Conservation (phyloP, 2,888 invertebrate genomes). For the Metacarcinus magister region DNA sequence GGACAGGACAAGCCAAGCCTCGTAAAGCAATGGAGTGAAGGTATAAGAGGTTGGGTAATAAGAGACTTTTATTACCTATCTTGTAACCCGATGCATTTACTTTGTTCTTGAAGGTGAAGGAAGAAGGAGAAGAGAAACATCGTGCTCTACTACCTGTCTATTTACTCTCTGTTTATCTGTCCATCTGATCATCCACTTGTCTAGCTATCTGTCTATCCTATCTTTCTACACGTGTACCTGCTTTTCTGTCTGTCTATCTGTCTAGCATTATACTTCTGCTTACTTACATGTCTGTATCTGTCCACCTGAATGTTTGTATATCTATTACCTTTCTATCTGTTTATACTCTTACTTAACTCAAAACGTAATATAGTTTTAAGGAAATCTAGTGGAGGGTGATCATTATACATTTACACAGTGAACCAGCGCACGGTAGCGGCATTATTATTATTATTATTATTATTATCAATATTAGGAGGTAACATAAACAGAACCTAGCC, state of each 20-base stretch:
- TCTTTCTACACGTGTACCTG: no score
- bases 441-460: no score
- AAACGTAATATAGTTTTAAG: neutral
- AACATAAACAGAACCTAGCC: no score
- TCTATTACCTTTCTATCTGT: neutral
- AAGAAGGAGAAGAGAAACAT: neutral
- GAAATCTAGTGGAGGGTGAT: no score
- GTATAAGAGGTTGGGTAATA: neutral
- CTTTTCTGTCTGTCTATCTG: no score
- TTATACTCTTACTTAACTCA: neutral
- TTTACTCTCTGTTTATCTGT: neutral
- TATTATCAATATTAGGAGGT: no score
- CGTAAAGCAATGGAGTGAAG: neutral
- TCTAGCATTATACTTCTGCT: no score
- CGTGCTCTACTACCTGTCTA: neutral
- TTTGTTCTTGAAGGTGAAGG: neutral
- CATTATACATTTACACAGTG: no score
- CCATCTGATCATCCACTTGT: neutral
- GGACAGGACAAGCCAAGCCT: constrained; percentile 8
- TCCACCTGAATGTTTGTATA: neutral
- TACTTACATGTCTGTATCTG: neutral
- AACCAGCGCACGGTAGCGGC: no score
- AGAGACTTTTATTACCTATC: neutral
- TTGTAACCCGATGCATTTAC: neutral
- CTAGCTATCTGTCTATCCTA: neutral